A percentile compares a stretch with the other conserved stretches of the same genome.
Conservation (phyloP, 2,113 vertebrate genomes). For the Narcine bancroftii region DNA sequence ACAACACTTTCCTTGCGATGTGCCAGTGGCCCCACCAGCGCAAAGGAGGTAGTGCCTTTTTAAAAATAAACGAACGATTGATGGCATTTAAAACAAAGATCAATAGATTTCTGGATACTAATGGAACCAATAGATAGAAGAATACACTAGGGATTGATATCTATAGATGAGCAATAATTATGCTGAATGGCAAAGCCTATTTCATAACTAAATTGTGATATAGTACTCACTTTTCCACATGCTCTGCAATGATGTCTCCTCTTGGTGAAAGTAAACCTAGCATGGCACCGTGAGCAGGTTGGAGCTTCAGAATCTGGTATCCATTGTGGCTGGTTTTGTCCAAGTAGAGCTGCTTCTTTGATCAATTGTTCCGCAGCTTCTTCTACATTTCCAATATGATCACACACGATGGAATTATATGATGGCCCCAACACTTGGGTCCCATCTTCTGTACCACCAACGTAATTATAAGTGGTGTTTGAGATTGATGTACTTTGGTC, state of each 20-base stretch:
- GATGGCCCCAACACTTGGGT: slow-evolving; percentile 16
- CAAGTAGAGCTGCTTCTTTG: slow-evolving; percentile 52
- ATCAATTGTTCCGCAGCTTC: slow-evolving; percentile 44
- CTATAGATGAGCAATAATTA: no score
- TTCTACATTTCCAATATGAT: neutral
- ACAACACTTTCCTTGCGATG: no score
- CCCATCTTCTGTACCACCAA: slow-evolving; percentile 1
- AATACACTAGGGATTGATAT: no score
- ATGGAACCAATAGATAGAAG: no score
- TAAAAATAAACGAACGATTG: no score
- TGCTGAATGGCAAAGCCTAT: no score
- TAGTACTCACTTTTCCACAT: slow-evolving; percentile 79
- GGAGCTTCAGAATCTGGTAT: slow-evolving; percentile 88
- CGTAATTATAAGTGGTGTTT: slow-evolving; percentile 42
- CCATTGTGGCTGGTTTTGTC: slow-evolving; percentile 77
- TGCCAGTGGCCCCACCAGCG: no score
- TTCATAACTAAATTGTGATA: neutral
- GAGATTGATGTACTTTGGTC: neutral
- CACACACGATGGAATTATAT: neutral
- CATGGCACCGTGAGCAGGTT: slow-evolving; percentile 84
- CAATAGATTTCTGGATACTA: no score
- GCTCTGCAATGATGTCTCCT: slow-evolving; percentile 90
- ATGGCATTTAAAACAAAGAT: no score
- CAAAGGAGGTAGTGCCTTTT: no score
- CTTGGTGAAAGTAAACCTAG: slow-evolving; percentile 88